Evolutionary conservation across 2,888 invertebrate genomes (phyloP).

Genomic region (Acronicta leporina): DNA sequence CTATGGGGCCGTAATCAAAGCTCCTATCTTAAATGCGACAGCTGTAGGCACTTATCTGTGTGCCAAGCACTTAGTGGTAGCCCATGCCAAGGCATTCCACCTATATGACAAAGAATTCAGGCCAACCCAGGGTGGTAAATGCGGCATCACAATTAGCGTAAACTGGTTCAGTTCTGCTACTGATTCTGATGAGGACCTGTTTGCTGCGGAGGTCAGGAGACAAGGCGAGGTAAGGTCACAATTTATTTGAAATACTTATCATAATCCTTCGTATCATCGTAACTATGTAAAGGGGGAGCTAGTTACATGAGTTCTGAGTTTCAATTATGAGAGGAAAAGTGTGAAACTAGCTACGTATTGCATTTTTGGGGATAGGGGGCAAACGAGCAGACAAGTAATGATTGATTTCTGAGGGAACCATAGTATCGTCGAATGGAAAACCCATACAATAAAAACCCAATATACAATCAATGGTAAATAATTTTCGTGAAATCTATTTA

Average conservation of each 20-base stretch:
- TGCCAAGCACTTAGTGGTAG: conserved; percentile 79
- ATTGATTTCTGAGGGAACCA: too few relatives aligned
- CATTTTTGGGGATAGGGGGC: too few relatives aligned
- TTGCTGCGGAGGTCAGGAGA: conserved; percentile 72
- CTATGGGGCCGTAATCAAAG: conserved; percentile 73
- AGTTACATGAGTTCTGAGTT: too few relatives aligned
- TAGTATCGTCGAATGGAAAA: too few relatives aligned
- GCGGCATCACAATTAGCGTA: conserved; percentile 63
- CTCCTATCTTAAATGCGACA: conserved; percentile 72
- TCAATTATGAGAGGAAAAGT: too few relatives aligned
- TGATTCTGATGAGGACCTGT: conserved; percentile 71
- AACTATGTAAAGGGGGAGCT: too few relatives aligned
- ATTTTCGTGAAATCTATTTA: too few relatives aligned
- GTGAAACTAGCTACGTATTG: too few relatives aligned
- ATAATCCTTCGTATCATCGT: too few relatives aligned
- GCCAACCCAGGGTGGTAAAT: conserved; percentile 52
- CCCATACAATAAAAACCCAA: too few relatives aligned
- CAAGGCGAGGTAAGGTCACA: conserved; percentile 58
- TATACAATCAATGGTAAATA: too few relatives aligned
- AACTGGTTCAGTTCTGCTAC: conserved; percentile 64
- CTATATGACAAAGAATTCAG: conserved; percentile 74
- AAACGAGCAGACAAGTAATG: too few relatives aligned
- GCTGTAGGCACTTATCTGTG: conserved; percentile 84
- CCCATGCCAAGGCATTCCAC: conserved; percentile 85
- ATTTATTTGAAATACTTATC: neutral